Evolutionary conservation across 2,888 invertebrate genomes (phyloP).

Genomic region (Lepetodrilus schrolli): DNA sequence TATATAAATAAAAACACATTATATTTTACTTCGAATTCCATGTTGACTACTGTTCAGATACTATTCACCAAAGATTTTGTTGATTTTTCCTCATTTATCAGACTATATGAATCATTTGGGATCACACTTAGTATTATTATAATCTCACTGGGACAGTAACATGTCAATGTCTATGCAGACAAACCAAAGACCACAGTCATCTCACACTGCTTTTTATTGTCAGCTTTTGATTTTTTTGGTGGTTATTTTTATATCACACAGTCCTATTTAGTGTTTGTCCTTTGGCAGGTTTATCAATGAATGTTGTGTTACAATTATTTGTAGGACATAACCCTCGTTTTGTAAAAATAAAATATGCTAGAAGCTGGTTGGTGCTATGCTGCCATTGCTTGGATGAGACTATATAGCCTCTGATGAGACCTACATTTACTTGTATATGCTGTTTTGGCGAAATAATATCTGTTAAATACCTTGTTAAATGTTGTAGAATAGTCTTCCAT

Average conservation of each 20-base stretch:
- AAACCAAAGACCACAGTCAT: constrained; percentile 14
- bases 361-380: constrained; percentile 11
- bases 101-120: constrained; percentile 13
- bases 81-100: constrained; percentile 12
- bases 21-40: too few relatives aligned
- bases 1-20: too few relatives aligned
- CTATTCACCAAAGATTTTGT: constrained; percentile 24
- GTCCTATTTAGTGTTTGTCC: not conserved
- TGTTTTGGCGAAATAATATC: constrained; percentile 18
- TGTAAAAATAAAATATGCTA: too few relatives aligned
- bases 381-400: constrained; percentile 7
- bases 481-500: constrained; percentile 26
- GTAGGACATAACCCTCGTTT: not conserved
- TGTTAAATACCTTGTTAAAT: constrained; percentile 6
- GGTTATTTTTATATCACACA: not conserved
- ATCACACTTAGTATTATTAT: constrained; percentile 1
- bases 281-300: not conserved
- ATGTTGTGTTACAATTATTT: constrained; percentile 7
- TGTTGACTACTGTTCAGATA: constrained; percentile 12
- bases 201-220: constrained; percentile 9
- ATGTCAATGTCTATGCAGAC: constrained; percentile 14
- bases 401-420: too few relatives aligned
- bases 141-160: not conserved
- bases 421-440: constrained; percentile 4
- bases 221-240: not conserved